Conservation (phyloP, 2,797 vertebrate genomes). For the Mormyrops attenuatus region DNA sequence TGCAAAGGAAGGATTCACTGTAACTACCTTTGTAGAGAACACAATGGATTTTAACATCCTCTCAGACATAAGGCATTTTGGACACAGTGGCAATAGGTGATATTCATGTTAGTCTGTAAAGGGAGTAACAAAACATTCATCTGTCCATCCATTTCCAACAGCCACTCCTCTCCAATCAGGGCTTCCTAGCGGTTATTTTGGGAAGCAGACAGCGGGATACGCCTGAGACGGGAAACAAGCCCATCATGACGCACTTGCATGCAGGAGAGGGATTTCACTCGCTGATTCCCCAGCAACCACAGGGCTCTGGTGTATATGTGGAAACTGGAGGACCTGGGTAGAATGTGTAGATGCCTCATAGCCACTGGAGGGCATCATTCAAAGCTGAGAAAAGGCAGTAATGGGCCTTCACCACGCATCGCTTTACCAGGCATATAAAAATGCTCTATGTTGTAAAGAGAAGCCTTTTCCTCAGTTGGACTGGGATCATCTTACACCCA, state of each 20-base stretch:
- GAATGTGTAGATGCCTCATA: neutral
- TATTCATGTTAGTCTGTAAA: neutral
- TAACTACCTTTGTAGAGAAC: too few relatives aligned
- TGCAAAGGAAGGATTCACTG: neutral
- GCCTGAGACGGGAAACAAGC: neutral
- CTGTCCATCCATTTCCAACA: neutral
- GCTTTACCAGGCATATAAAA: neutral
- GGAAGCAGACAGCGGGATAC: neutral
- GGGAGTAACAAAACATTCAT: neutral
- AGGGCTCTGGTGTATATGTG: neutral
- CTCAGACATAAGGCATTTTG: neutral
- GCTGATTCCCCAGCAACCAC: neutral
- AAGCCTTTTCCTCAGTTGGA: neutral
- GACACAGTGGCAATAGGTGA: neutral
- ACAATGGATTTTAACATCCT: neutral
- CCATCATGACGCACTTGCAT: neutral
- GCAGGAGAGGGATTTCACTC: neutral
- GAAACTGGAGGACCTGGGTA: neutral
- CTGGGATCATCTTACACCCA: neutral
- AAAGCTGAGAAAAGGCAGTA: neutral
- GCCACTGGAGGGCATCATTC: neutral
- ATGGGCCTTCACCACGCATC: neutral
- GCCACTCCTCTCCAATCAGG: neutral
- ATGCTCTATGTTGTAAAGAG: neutral
- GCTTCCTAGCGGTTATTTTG: neutral